These are phyloP conservation scores for Abrostola tripartita DNA, from an alignment of 2,888 invertebrate species.

Conservation along the genomic window DNA sequence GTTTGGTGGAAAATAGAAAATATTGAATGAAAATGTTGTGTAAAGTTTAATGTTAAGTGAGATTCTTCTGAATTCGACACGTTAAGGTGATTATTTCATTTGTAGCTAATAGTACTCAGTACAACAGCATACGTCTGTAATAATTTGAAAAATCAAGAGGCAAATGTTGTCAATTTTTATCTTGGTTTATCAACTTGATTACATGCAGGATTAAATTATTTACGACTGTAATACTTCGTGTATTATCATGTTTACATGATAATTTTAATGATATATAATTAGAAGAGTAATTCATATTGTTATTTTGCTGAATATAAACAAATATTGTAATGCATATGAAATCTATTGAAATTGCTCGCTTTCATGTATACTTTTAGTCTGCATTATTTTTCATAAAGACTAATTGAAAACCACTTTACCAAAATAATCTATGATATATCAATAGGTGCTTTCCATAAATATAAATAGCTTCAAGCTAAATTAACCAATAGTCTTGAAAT, in stretches of 20 bases:
- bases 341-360: neutral
- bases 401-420: too few species aligned
- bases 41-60: conserved; percentile 33
- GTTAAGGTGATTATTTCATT: conserved; percentile 43
- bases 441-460: neutral
- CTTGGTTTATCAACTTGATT: conserved; percentile 23
- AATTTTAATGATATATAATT: conserved; percentile 2
- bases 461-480: neutral
- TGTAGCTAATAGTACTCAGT: conserved; percentile 7
- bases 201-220: conserved; percentile 18
- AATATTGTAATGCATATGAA: neutral
- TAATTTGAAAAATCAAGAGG: conserved; percentile 3
- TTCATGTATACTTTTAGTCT: too few species aligned
- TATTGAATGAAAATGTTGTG: conserved; percentile 56
- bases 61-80: conserved; percentile 20
- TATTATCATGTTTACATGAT: conserved; percentile 16
- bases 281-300: neutral
- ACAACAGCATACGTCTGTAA: neutral
- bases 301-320: neutral
- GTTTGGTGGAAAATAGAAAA: conserved; percentile 59
- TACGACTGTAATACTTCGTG: conserved; percentile 13
- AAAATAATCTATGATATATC: too few species aligned
- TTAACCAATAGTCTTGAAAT: too few species aligned
- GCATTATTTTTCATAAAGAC: too few species aligned
- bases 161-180: conserved; percentile 21